These are phyloP conservation scores for Pammene fasciana DNA, from an alignment of 2,888 invertebrate species.

Conservation along the genomic window DNA sequence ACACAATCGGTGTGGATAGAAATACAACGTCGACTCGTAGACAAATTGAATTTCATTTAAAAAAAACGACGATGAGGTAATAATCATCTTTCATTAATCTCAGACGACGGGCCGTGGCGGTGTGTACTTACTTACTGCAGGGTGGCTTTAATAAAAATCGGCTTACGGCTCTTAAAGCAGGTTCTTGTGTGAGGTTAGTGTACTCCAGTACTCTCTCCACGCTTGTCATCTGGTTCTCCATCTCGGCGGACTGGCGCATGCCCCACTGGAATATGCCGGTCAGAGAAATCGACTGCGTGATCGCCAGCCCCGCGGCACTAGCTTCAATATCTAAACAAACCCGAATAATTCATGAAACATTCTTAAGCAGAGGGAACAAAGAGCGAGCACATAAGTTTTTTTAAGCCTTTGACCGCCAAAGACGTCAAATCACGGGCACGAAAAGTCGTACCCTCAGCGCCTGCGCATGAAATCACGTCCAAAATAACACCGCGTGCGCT, in stretches of 20 bases:
- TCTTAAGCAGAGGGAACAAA: neutral
- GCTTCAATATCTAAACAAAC: slow-evolving; percentile 74
- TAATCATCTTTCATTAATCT: no score
- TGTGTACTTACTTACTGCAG: no score
- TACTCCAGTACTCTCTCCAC: slow-evolving; percentile 92
- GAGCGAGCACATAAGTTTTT: no score
- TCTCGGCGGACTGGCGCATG: slow-evolving; percentile 94
- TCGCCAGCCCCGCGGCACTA: slow-evolving; percentile 85
- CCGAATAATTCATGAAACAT: neutral
- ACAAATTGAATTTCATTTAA: no score
- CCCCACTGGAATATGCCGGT: slow-evolving; percentile 89
- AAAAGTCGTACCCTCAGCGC: no score
- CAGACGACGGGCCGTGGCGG: no score
- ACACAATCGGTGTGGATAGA: neutral
- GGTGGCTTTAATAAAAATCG: neutral
- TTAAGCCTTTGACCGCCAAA: no score
- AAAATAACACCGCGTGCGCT: no score
- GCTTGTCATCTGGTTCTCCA: slow-evolving; percentile 89
- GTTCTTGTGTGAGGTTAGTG: slow-evolving; percentile 81
- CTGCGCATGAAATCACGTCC: no score
- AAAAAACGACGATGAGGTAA: no score
- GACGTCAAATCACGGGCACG: no score
- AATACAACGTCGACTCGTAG: no score
- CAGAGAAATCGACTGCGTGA: slow-evolving; percentile 85
- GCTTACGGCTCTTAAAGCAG: slow-evolving; percentile 66